Evolutionary conservation across 2,888 invertebrate genomes (phyloP).

Genomic region (Hyposoter dolosus): DNA sequence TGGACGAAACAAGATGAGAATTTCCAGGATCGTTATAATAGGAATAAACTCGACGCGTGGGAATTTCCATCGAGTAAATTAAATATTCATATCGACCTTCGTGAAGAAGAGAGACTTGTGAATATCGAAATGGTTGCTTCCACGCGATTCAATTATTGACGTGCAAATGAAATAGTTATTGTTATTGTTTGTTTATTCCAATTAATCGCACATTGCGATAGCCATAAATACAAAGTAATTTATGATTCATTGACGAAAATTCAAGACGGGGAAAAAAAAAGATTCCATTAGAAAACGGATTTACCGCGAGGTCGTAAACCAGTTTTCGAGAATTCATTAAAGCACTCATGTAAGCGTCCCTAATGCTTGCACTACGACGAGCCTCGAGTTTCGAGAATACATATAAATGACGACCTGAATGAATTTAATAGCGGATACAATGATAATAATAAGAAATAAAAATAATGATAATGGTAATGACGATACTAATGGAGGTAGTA

Average conservation of each 20-base stretch:
- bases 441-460: neutral
- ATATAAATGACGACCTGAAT: slow-evolving; percentile 25
- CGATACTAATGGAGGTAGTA: slow-evolving; percentile 7
- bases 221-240: neutral
- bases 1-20: neutral
- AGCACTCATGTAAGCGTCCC: slow-evolving; percentile 1
- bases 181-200: neutral
- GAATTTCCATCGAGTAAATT: slow-evolving; percentile 1
- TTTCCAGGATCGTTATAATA: slow-evolving; percentile 1
- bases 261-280: neutral
- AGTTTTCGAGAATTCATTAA: slow-evolving; percentile 16
- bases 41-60: neutral
- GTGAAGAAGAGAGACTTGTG: neutral
- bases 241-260: neutral
- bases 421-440: slow-evolving; percentile 16
- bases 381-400: neutral
- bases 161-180: neutral
- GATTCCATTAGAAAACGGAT: slow-evolving; percentile 8
- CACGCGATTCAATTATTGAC: neutral
- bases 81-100: neutral
- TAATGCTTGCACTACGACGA: slow-evolving; percentile 10
- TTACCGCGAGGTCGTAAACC: neutral
- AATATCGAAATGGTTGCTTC: neutral
- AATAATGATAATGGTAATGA: slow-evolving; percentile 5
- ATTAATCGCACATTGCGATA: neutral